Evolutionary conservation across 2,888 invertebrate species (phyloP).

Genomic region (Alsophila aescularia): DNA sequence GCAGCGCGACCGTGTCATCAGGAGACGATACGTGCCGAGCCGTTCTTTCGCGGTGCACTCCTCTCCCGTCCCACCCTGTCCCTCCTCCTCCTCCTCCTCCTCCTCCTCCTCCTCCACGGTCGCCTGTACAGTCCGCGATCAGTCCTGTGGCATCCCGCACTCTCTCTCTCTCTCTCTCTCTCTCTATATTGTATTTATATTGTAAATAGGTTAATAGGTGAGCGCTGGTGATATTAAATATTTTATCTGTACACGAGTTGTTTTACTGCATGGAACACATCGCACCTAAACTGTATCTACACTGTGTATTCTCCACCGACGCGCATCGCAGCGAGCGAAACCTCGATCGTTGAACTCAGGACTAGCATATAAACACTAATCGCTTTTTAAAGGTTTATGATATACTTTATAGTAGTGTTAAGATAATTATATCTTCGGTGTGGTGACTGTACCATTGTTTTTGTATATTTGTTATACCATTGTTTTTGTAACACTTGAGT

Average conservation of each 20-base stretch:
- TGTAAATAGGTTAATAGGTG: slow-evolving; percentile 82
- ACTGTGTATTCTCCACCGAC: not conserved
- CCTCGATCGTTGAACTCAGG: too few relatives aligned
- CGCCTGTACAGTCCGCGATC: slow-evolving; percentile 70
- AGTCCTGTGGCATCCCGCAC: slow-evolving; percentile 21
- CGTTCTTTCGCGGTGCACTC: too few relatives aligned
- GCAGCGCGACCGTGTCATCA: too few relatives aligned
- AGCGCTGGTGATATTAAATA: slow-evolving; percentile 77
- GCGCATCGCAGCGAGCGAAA: too few relatives aligned
- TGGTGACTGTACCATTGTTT: not conserved
- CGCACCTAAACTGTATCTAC: slow-evolving; percentile 1
- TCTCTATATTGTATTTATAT: slow-evolving; percentile 69
- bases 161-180: slow-evolving; percentile 27
- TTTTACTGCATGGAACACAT: slow-evolving; percentile 63
- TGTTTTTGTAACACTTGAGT: not conserved
- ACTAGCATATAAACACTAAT: too few relatives aligned
- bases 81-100: slow-evolving; percentile 19
- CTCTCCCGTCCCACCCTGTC: slow-evolving; percentile 17
- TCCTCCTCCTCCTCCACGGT: slow-evolving; percentile 26
- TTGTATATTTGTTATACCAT: too few relatives aligned
- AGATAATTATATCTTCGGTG: too few relatives aligned
- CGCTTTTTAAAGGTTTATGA: too few relatives aligned
- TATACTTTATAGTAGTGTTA: too few relatives aligned
- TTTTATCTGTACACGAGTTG: slow-evolving; percentile 58
- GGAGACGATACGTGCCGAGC: too few relatives aligned